Base-by-base conservation (phyloP, 2,797 vertebrate genomes). In the Pseudochirops cupreus region DNA sequence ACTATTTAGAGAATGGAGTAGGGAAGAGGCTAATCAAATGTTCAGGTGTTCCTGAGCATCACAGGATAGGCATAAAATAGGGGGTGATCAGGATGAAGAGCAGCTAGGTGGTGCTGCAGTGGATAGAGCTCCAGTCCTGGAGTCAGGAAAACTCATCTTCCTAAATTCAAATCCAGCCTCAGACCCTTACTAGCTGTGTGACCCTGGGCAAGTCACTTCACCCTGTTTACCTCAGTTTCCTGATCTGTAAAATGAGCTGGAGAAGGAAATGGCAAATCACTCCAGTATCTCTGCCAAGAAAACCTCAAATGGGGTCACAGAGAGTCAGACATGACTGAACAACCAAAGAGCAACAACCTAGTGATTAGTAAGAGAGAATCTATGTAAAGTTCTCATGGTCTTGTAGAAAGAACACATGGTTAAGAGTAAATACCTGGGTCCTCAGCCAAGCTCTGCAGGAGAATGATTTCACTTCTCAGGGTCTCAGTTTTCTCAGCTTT, bases 31-130 rank as follows among this genome's bases (percentile, higher is more conserved):
- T 98, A 98, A 98, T 98, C 98, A 98, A 98, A 98, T 95, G 97
- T 97, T 93, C 97, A 95, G 95, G 92, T 98, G 96, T 95, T 96
- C 92, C 91, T 94, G 82, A 91, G 97, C 97, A 98, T 97, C 96
- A 67, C 95, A 98, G 94, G 97, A 98, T 97, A 98, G 95, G 94
- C 97, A 98, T 98, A 98, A 98, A 98, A 98, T 97, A 98, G 97
- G 97, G 95, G 93, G 46, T 29, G 11, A 98, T 95, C 91, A 97
- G 95, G 98, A 98, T 98, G 98, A 98, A 98, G 97, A 97, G 14
- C 5, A 74, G 62, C 62, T 74, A n/a, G 16, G 16, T 74, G n/a
- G 62, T 6, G 0, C 16, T 74, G 16, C 10, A 74, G 26, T n/a
- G 14, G 4, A n/a, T 13, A 7, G 6, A 54, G 62, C 1, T n/a